phyloP scores from a whole-genome alignment of 2,888 invertebrate genomes.

The Zygogramma bicolorata region DNA sequence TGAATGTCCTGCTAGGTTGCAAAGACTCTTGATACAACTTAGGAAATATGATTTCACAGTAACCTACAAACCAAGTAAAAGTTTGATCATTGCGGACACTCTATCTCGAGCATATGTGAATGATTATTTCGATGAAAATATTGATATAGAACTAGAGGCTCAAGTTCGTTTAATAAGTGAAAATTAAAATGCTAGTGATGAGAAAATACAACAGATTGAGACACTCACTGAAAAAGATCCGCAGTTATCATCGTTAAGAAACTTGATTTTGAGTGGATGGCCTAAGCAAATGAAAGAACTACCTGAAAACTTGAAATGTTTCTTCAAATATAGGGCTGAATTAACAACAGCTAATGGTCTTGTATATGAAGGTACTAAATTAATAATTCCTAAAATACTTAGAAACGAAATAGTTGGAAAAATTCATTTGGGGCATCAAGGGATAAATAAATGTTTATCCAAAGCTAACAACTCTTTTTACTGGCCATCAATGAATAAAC shows the following conservation, averaged over 20 bases:
- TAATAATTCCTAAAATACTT: too few species aligned
- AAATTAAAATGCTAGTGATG: background rate
- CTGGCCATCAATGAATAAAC: too few species aligned
- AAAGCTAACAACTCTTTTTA: too few species aligned
- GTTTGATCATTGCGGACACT: background rate
- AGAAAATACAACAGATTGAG: background rate
- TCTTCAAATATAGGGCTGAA: background rate
- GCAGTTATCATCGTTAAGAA: background rate
- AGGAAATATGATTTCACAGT: background rate
- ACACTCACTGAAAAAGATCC: background rate
- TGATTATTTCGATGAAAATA: slow-evolving; percentile 6
- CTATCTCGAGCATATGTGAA: background rate
- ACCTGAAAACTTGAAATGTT: background rate
- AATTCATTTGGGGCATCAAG: too few species aligned
- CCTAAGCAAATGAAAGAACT: background rate
- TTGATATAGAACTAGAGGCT: slow-evolving; percentile 6
- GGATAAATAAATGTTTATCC: too few species aligned
- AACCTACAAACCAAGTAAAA: background rate
- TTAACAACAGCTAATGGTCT: background rate
- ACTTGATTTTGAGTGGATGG: too few species aligned
- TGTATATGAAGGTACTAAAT: too few species aligned
- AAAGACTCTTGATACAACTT: too few species aligned
- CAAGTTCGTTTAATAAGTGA: background rate
- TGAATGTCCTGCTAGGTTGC: too few species aligned
- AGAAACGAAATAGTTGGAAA: too few species aligned